Base-by-base conservation (phyloP, 2,113 vertebrate genomes). In the Muntiacus reevesi region DNA sequence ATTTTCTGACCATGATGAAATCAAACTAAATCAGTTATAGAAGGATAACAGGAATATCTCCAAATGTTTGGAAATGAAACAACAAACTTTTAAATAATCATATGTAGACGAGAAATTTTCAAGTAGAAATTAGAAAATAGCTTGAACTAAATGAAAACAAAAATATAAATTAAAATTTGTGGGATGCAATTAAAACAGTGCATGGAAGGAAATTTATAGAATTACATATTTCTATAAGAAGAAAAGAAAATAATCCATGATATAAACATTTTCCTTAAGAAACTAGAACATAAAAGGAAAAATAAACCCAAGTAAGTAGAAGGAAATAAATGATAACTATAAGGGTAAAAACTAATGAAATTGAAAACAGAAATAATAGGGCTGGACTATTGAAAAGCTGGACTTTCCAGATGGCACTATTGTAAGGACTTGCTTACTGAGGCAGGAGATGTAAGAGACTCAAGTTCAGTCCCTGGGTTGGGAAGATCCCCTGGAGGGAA, bases 1-100 rank as follows among this genome's bases (percentile, higher is more conserved):
- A 14, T 97, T 96, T 97, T 92, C 82, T 96, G 55, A 60, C 16
- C 36, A 36, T 57, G n/a, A 95, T 91, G 45, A 57, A 96, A 97
- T 96, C 91, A 95, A 71, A 33, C 47, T 86, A 86, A 96, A 78
- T 89, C 89, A 86, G 2, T 91, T 94, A 62, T n/a, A 81, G 79
- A 95, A 87, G 50, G 67, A 50, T 71, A 96, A 92, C 27, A 93
- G 54, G n/a, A 92, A 59, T 96, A 50, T 79, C 27, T 96, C 57
- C 9, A 74, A 93, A n/a, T 23, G 55, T 43, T 96, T 91, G 23
- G 92, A 96, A 87, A 62, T 94, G 57, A 95, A 92, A 6, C 47
- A 78, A 71, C 83, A 89, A n/a, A 27, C 55, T 96, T 97, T n/a
- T 47, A 85, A 96, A 67, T 94, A 76, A 95, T 33, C 59, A 15